phyloP scores from a whole-genome alignment of 35 echinoderm and acorn worm genomes.

The Chiridota heheva region DNA sequence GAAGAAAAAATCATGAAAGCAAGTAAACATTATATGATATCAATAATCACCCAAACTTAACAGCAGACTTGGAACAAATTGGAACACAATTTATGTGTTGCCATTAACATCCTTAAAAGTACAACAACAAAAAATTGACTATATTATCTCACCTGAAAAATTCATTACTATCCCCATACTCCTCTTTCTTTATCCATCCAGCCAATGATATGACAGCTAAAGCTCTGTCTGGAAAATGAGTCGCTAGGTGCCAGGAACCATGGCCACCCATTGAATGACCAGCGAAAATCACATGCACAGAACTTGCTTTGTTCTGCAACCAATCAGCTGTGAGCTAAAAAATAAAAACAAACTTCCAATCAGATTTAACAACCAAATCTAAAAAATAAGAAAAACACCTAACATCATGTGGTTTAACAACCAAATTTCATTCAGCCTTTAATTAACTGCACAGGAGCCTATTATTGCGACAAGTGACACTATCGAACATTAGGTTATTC shows the following conservation, averaged over 20 bases:
- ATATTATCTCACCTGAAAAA: slow-evolving; percentile 72
- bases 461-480: too few species aligned
- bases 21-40: background rate
- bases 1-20: background rate
- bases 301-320: slow-evolving; percentile 72
- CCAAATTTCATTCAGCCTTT: too few species aligned
- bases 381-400: too few species aligned
- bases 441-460: too few species aligned
- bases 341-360: background rate
- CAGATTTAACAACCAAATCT: too few species aligned
- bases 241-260: slow-evolving; percentile 95
- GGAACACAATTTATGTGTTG: too few species aligned
- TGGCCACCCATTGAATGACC: slow-evolving; percentile 99
- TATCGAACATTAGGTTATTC: too few species aligned
- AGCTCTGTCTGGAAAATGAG: slow-evolving; percentile 87
- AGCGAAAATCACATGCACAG: slow-evolving; percentile 78
- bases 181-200: slow-evolving; percentile 97
- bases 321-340: slow-evolving; percentile 53
- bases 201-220: slow-evolving; percentile 86
- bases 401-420: too few species aligned
- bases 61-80: too few species aligned
- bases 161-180: slow-evolving; percentile 96
- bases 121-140: background rate
- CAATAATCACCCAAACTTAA: too few species aligned
- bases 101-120: background rate